phyloP scores from a whole-genome alignment of 2,888 invertebrate genomes.

The Thecophora atra region DNA sequence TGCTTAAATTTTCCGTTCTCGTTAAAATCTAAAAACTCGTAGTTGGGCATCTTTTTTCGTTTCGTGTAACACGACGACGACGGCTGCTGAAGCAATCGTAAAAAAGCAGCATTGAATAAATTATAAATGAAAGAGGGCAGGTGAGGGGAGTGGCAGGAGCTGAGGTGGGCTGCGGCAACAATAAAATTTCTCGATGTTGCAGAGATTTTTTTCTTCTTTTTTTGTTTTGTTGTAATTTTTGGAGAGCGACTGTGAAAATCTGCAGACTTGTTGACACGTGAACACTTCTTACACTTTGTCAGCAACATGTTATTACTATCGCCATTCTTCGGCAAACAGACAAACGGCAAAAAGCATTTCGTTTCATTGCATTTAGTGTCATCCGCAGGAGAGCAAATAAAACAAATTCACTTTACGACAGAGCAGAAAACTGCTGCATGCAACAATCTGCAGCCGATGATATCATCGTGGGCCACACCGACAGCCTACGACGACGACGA shows the following conservation, averaged over 20 bases:
- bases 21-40: slow-evolving; percentile 15
- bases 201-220: too few relatives aligned
- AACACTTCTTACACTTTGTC: not conserved
- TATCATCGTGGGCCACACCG: not conserved
- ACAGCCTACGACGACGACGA: not conserved
- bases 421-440: not conserved
- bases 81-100: not conserved
- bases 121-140: slow-evolving; percentile 1
- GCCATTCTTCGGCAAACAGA: too few relatives aligned
- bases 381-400: not conserved
- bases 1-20: slow-evolving; percentile 20
- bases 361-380: too few relatives aligned
- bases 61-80: slow-evolving; percentile 7
- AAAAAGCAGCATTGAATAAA: slow-evolving; percentile 9
- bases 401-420: not conserved
- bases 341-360: not conserved
- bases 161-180: slow-evolving; percentile 17
- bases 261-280: slow-evolving; percentile 12
- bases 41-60: slow-evolving; percentile 15
- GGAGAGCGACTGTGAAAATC: not conserved
- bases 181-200: too few relatives aligned
- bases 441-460: not conserved
- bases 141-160: not conserved
- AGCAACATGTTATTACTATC: not conserved
- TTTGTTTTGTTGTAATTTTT: too few relatives aligned